Base-by-base conservation (phyloP, 2,888 invertebrate species). In the Pollenia angustigena region DNA sequence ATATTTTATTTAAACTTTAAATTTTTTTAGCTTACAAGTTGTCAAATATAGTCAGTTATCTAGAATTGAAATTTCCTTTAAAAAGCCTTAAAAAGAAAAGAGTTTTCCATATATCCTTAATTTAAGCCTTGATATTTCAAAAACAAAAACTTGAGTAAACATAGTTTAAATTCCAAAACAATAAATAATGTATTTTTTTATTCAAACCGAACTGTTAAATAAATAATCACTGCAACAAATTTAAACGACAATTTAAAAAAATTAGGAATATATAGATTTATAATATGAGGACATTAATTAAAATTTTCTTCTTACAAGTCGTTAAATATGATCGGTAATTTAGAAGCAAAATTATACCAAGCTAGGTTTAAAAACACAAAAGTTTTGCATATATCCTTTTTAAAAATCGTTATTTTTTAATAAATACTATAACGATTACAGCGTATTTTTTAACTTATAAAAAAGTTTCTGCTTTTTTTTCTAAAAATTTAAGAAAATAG, bases 331-430 rank as follows among this genome's bases (percentile, higher is more conserved):
- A 1, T 7, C 18, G 32, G 23, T 0, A 46, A 46, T 12, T 0
- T 6, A 23, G 7, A 46, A 2, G 16, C 0, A 12, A 14, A 23
- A 23, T n/a, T 64, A 46, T 0, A 23, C 0, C 1, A 11, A 64
- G 42, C 12, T 11, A 2, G 14, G 0, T 50, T 16, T 0, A 1
- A 14, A 12, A 75, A 9, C 4, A 9, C n/a, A 12, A 48, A 68
- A 50, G 68, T 56, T 78, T 0, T 16, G 4, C 56, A 40, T 58
- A 56, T 68, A 68, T 78, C 66, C 78, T 78, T 78, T 68, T 32
- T 66, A 6, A 32, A 32, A 32, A 32, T 32, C 4, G 1, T 23
- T 23, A 23, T 23, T 23, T 23, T 23, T 23, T 23, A 23, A 23
- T 23, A 3, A 23, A 2, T 23, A 23, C 23, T 23, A 23, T 23